Conservation (phyloP, 2,888 invertebrate species). For the Odontocerum albicorne region DNA sequence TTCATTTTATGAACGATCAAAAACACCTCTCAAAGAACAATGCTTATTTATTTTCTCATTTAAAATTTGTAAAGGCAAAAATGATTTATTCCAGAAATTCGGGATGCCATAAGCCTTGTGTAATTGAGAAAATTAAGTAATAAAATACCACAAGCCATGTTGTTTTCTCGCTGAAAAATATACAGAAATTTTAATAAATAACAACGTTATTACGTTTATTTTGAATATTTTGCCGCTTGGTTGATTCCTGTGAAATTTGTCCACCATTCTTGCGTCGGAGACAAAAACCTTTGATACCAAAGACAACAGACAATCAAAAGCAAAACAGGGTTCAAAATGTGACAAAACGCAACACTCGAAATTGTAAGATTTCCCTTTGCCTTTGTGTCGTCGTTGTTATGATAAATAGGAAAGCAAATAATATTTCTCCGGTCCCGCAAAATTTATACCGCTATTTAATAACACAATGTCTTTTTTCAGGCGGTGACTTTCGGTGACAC, state of each 20-base stretch:
- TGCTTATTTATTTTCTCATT: conserved; percentile 13
- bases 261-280: no score
- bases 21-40: no score
- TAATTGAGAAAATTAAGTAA: no score
- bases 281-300: conserved; percentile 6
- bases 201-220: no score
- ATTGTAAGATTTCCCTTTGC: conserved; percentile 19
- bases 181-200: no score
- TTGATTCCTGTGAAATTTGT: no score
- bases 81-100: conserved; percentile 6
- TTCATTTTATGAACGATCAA: no score
- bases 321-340: conserved; percentile 18
- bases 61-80: conserved; percentile 15
- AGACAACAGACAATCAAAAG: conserved; percentile 1
- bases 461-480: conserved; percentile 25
- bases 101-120: conserved; percentile 9
- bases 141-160: no score
- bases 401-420: conserved; percentile 18
- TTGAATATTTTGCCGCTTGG: no score
- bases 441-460: conserved; percentile 22
- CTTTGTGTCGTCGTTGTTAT: no score
- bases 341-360: conserved; percentile 23
- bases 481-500: conserved; percentile 20
- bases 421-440: conserved; percentile 7
- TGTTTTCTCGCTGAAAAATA: no score